phyloP scores from a whole-genome alignment of 2,888 invertebrate species.

The Crossocerus cetratus region DNA sequence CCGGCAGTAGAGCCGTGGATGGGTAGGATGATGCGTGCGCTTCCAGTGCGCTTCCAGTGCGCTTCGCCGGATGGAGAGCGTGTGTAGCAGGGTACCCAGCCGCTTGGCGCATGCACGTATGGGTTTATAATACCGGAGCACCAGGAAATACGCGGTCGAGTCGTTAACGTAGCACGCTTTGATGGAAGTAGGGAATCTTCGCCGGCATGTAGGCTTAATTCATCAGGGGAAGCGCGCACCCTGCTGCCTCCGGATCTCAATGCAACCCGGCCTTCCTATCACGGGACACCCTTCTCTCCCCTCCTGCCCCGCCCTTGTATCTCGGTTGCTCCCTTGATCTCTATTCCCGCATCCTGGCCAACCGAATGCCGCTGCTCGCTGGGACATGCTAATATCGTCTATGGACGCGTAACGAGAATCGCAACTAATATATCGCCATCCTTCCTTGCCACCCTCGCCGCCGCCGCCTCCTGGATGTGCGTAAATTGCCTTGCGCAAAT shows the following conservation, averaged over 20 bases:
- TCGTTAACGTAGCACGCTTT: slow-evolving; percentile 26
- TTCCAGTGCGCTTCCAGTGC: too few relatives aligned
- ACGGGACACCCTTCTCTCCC: too few relatives aligned
- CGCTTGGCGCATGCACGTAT: too few relatives aligned
- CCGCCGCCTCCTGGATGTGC: too few relatives aligned
- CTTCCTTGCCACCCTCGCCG: too few relatives aligned
- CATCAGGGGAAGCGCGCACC: slow-evolving; percentile 12
- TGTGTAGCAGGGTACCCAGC: too few relatives aligned
- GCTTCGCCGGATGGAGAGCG: too few relatives aligned
- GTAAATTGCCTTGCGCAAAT: too few relatives aligned
- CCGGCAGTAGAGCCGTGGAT: background rate
- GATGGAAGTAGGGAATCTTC: slow-evolving; percentile 39
- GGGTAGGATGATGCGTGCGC: too few relatives aligned
- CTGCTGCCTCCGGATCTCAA: background rate
- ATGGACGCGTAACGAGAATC: background rate
- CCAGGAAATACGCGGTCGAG: slow-evolving; percentile 1
- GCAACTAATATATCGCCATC: background rate
- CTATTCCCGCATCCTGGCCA: background rate
- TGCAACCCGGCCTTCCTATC: background rate
- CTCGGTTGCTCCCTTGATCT: too few relatives aligned
- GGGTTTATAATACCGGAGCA: too few relatives aligned
- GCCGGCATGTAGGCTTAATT: slow-evolving; percentile 4
- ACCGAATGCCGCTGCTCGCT: background rate
- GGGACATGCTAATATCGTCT: background rate
- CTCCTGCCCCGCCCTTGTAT: too few relatives aligned